Evolutionary conservation across 2,797 vertebrate species (phyloP).

Genomic region (Crocodylus rhombifer): DNA sequence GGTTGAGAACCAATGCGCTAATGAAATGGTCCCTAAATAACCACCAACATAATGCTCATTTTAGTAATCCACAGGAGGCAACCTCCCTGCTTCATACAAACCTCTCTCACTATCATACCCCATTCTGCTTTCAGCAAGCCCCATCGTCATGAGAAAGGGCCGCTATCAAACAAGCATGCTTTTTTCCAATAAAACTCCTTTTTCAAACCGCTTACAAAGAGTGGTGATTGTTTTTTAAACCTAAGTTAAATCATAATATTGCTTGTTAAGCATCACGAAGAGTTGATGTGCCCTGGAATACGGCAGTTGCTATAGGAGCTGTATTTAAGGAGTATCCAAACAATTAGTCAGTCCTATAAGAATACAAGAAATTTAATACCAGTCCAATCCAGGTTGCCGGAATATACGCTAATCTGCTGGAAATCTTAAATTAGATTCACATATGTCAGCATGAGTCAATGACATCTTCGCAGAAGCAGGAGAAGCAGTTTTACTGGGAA

Average conservation of each 20-base stretch:
- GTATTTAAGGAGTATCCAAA: neutral
- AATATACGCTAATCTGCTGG: slow-evolving; percentile 13
- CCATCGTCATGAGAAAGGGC: neutral
- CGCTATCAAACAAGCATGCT: neutral
- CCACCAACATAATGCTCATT: too few relatives aligned
- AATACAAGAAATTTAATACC: neutral
- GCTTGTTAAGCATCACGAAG: neutral
- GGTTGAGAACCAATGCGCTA: too few relatives aligned
- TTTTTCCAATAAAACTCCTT: neutral
- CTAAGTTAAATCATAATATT: neutral
- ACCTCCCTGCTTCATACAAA: neutral
- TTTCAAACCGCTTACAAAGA: neutral
- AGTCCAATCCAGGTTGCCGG: slow-evolving; percentile 19
- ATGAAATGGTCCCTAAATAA: too few relatives aligned
- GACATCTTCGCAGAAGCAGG: neutral
- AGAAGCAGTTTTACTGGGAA: slow-evolving; percentile 14
- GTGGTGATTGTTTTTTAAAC: neutral
- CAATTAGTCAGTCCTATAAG: slow-evolving; percentile 12
- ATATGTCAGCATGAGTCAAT: slow-evolving; percentile 23
- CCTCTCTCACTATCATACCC: neutral
- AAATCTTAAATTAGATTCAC: slow-evolving; percentile 17
- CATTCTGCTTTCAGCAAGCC: neutral
- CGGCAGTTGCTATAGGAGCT: slow-evolving; percentile 40
- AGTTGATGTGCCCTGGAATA: neutral
- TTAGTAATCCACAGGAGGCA: too few relatives aligned